Percentiles rank a stretch among this genome's conserved stretches.
Conservation (phyloP, 2,888 invertebrate species). For the Malachius bipustulatus region DNA sequence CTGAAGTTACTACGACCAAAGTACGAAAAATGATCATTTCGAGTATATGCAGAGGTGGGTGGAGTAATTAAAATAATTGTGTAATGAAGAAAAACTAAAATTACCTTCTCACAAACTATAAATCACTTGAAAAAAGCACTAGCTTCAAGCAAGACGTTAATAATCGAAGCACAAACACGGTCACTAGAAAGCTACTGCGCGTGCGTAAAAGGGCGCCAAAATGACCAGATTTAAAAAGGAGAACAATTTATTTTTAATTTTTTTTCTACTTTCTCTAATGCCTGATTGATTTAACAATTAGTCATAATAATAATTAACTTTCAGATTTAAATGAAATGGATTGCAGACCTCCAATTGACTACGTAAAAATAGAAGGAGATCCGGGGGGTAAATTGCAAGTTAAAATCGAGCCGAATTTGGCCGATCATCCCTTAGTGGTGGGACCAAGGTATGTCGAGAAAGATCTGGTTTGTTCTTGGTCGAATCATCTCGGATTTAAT, state of each 20-base stretch:
- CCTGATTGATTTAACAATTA: too few species aligned
- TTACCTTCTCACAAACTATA: too few species aligned
- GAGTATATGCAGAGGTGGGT: slow-evolving; percentile 58
- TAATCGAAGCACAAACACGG: too few species aligned
- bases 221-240: too few species aligned
- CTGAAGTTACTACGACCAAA: slow-evolving; percentile 42
- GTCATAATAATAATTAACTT: slow-evolving; percentile 8
- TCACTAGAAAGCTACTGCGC: too few species aligned
- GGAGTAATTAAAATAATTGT: too few species aligned
- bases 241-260: too few species aligned
- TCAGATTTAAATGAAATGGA: slow-evolving; percentile 62
- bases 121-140: too few species aligned
- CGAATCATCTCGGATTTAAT: slow-evolving; percentile 48
- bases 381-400: slow-evolving; percentile 48
- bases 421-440: slow-evolving; percentile 61
- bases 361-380: slow-evolving; percentile 52
- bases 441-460: slow-evolving; percentile 61
- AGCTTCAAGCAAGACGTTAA: too few species aligned
- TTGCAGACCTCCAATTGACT: slow-evolving; percentile 45
- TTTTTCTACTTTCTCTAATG: too few species aligned
- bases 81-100: too few species aligned
- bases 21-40: slow-evolving; percentile 46
- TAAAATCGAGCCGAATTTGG: slow-evolving; percentile 50
- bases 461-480: slow-evolving; percentile 52
- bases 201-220: too few species aligned